phyloP scores from a whole-genome alignment of 1,140 invertebrate species.

The Zaprionus vittiger region DNA sequence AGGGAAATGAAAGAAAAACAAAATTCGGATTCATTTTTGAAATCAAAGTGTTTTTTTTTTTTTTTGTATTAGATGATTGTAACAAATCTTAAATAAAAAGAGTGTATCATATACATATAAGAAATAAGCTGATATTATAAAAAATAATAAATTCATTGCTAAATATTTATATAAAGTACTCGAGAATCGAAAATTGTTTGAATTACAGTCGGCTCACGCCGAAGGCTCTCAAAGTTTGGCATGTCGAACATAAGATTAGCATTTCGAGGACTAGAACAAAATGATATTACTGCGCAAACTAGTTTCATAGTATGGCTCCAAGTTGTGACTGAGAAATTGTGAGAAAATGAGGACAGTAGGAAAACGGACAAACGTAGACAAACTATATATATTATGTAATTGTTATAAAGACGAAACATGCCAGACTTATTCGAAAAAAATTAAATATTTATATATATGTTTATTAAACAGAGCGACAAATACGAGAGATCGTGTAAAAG shows the following conservation, averaged over 20 bases:
- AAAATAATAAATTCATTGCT: conserved; percentile 68
- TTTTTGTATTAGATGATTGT: conserved; percentile 54
- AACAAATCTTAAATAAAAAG: conserved; percentile 51
- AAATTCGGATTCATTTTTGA: conserved; percentile 28
- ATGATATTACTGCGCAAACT: conserved; percentile 28
- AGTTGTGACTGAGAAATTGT: conserved; percentile 15
- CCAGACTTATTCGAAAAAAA: conserved; percentile 23
- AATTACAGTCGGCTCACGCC: conserved; percentile 45
- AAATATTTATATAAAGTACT: conserved; percentile 47
- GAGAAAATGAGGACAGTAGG: neutral
- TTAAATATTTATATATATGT: conserved; percentile 11
- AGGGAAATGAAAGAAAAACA: conserved; percentile 30
- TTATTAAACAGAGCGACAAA: conserved; percentile 69
- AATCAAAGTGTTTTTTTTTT: conserved; percentile 49
- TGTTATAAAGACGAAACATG: conserved; percentile 16
- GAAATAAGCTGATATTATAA: conserved; percentile 19
- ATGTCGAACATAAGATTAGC: conserved; percentile 17
- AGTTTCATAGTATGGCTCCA: conserved; percentile 26
- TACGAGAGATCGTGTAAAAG: conserved; percentile 76
- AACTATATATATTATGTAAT: neutral
- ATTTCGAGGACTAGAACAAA: conserved; percentile 40
- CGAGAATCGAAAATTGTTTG: conserved; percentile 49
- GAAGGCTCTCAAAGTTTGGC: conserved; percentile 29
- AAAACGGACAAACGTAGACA: conserved; percentile 53
- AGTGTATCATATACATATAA: conserved; percentile 3